Evolutionary conservation across 2,888 invertebrate species (phyloP).

Genomic region (Trissolcus brochymenae): DNA sequence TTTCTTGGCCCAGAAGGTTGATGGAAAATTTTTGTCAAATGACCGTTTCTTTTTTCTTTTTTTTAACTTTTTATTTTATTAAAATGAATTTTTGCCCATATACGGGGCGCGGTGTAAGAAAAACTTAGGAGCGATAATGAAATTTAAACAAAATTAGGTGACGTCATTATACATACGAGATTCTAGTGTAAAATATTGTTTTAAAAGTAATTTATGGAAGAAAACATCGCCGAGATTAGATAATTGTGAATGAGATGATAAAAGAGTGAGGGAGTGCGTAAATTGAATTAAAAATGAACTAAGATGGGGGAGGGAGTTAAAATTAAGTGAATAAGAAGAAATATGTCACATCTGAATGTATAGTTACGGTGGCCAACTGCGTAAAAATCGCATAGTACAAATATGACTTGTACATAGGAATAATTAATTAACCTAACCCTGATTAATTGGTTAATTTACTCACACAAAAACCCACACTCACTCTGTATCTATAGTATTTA

Average conservation of each 20-base stretch:
- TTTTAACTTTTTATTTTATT: constrained; percentile 15
- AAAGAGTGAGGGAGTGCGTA: constrained; percentile 47
- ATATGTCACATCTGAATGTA: constrained; percentile 57
- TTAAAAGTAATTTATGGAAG: constrained; percentile 72
- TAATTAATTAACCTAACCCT: constrained; percentile 58
- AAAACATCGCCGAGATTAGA: constrained; percentile 69
- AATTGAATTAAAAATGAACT: constrained; percentile 47
- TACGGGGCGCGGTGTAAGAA: constrained; percentile 21
- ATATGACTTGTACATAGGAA: constrained; percentile 76
- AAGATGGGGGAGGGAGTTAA: constrained; percentile 42
- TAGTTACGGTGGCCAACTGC: constrained; percentile 68
- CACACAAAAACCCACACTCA: constrained; percentile 72
- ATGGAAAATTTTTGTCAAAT: constrained; percentile 62
- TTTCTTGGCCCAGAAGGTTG: constrained; percentile 63
- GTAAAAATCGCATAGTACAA: constrained; percentile 76
- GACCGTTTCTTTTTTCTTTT: background rate
- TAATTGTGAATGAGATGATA: constrained; percentile 62
- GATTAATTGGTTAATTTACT: constrained; percentile 72
- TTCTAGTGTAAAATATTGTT: constrained; percentile 73
- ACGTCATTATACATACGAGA: constrained; percentile 69
- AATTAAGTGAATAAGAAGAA: constrained; percentile 47
- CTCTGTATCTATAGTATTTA: constrained; percentile 77
- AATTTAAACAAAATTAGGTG: constrained; percentile 67
- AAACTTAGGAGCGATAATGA: constrained; percentile 51
- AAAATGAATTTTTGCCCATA: constrained; percentile 23